phyloP scores from a whole-genome alignment of 23 tunicate genomes.

The Trididemnum clinides region DNA sequence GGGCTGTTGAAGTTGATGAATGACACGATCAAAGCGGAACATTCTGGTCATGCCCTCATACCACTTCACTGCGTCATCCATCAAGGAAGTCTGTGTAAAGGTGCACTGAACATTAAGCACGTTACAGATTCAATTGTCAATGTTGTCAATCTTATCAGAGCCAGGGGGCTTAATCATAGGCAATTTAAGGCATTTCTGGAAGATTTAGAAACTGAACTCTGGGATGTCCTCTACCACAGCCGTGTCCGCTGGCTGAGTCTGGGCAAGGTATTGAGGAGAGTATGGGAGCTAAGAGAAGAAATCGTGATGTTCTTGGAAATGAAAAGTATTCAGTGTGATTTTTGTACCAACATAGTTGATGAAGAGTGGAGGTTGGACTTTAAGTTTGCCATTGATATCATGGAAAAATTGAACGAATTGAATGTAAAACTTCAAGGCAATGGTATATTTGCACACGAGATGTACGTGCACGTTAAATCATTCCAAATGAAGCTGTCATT shows the following conservation, averaged over 20 bases:
- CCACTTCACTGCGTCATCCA: slow-evolving; percentile 30
- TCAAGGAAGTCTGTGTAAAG: slow-evolving; percentile 40
- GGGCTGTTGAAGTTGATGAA: slow-evolving; percentile 23
- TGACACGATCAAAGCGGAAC: neutral
- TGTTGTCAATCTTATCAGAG: slow-evolving; percentile 43
- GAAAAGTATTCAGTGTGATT: slow-evolving; percentile 42
- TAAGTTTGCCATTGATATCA: slow-evolving; percentile 42
- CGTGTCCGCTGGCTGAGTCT: slow-evolving; percentile 40
- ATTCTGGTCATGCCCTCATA: neutral
- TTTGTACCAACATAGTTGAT: slow-evolving; percentile 40
- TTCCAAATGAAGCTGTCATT: slow-evolving; percentile 45
- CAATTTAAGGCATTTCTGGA: slow-evolving; percentile 23
- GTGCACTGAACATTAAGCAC: slow-evolving; percentile 33
- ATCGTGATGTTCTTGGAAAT: slow-evolving; percentile 48
- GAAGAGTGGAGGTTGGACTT: slow-evolving; percentile 52
- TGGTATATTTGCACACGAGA: slow-evolving; percentile 39
- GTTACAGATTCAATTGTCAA: slow-evolving; percentile 35
- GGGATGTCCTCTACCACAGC: slow-evolving; percentile 29
- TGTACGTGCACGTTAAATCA: slow-evolving; percentile 33
- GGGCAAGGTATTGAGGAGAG: slow-evolving; percentile 32
- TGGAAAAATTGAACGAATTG: slow-evolving; percentile 35
- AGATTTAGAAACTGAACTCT: slow-evolving; percentile 28
- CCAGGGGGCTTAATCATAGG: slow-evolving; percentile 32
- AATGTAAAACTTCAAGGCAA: slow-evolving; percentile 49
- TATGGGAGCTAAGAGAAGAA: slow-evolving; percentile 46